Evolutionary conservation across 2,113 vertebrate genomes (phyloP).

Genomic region (Rhineura floridana): DNA sequence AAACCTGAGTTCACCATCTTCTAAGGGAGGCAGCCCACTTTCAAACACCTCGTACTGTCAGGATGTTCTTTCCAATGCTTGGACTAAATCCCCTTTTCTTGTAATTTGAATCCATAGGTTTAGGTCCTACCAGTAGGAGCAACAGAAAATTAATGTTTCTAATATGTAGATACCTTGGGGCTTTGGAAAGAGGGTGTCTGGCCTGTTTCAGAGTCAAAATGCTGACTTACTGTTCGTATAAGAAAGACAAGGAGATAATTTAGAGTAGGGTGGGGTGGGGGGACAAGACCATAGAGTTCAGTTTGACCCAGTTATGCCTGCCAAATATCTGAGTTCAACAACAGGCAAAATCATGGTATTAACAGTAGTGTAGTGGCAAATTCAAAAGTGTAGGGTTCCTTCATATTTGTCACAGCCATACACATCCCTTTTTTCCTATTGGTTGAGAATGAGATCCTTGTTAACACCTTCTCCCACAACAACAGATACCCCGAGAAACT

Average conservation of each 20-base stretch:
- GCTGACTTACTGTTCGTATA: not conserved
- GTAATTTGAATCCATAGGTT: not conserved
- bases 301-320: too few relatives aligned
- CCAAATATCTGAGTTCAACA: not conserved
- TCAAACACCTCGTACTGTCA: too few relatives aligned
- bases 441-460: too few relatives aligned
- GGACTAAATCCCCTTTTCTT: not conserved
- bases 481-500: too few relatives aligned
- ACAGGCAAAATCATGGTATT: not conserved
- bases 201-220: not conserved
- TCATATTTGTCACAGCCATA: too few relatives aligned
- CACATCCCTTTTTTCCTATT: too few relatives aligned
- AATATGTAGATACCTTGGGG: not conserved
- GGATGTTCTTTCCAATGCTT: not conserved
- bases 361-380: too few relatives aligned
- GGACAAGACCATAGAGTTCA: not conserved
- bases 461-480: too few relatives aligned
- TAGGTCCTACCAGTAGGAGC: not conserved
- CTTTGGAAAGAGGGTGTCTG: not conserved
- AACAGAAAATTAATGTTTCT: not conserved
- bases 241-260: not conserved
- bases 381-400: too few relatives aligned
- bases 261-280: not conserved
- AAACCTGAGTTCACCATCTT: too few relatives aligned
- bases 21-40: too few relatives aligned